phyloP scores from a whole-genome alignment of 2,888 invertebrate species.

The Ecliptopera silaceata region DNA sequence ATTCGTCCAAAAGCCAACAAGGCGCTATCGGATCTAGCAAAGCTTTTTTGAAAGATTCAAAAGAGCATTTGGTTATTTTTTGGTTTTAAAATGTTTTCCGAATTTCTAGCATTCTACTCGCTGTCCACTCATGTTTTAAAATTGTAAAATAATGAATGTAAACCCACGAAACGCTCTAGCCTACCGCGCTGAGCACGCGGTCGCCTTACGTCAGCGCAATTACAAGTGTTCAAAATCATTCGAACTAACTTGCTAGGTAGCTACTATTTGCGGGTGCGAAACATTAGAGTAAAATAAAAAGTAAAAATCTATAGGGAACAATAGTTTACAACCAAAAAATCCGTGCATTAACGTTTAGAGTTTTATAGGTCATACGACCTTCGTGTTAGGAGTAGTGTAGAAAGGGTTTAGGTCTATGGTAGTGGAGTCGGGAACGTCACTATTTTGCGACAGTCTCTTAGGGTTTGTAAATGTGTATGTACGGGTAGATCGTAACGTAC shows the following conservation, averaged over 20 bases:
- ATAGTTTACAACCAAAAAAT: no score
- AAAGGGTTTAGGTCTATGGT: no score
- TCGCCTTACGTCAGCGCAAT: neutral
- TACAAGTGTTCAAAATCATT: neutral
- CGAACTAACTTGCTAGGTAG: slow-evolving; percentile 1
- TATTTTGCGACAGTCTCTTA: no score
- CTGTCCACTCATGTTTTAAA: slow-evolving; percentile 6
- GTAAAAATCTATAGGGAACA: neutral
- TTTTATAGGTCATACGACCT: neutral
- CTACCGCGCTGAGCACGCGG: neutral
- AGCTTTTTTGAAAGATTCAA: slow-evolving; percentile 1
- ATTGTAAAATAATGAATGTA: slow-evolving; percentile 10
- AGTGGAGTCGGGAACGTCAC: no score
- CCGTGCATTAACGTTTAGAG: neutral
- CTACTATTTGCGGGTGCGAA: neutral
- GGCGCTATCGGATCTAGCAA: neutral
- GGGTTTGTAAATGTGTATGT: no score
- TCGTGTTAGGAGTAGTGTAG: no score
- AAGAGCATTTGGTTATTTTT: neutral
- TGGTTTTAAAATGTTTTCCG: neutral
- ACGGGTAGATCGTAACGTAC: no score
- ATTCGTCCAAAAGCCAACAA: slow-evolving; percentile 7
- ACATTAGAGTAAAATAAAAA: neutral
- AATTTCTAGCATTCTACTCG: slow-evolving; percentile 3
- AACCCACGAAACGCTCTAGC: slow-evolving; percentile 21